phyloP scores from a whole-genome alignment of 92 coral and sea anemone species.

The Palythoa caribaeorum region DNA sequence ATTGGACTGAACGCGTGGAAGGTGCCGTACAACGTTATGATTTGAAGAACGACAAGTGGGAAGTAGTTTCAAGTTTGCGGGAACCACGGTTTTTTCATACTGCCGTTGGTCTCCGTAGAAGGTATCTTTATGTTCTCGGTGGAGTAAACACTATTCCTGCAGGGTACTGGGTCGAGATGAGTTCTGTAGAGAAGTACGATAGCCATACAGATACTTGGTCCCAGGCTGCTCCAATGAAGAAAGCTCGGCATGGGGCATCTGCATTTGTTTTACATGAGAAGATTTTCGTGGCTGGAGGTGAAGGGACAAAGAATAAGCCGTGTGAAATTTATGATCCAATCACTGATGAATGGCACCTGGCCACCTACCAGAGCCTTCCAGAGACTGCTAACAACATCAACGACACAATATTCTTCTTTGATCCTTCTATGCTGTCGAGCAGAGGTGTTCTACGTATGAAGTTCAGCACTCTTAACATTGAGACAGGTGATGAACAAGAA shows the following conservation, averaged over 20 bases:
- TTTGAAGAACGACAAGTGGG: conserved; percentile 63
- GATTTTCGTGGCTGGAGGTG: conserved; percentile 74
- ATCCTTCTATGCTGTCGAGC: conserved; percentile 41
- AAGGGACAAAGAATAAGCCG: conserved; percentile 61
- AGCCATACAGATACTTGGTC: conserved; percentile 64
- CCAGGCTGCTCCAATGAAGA: conserved; percentile 66
- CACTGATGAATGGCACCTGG: conserved; percentile 68
- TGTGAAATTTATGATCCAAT: conserved; percentile 70
- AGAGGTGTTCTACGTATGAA: conserved; percentile 45
- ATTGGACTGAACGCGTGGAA: conserved; percentile 66
- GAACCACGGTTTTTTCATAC: conserved; percentile 70
- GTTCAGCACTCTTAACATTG: conserved; percentile 42
- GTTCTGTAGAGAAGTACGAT: conserved; percentile 66
- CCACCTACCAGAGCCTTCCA: conserved; percentile 46
- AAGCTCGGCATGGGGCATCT: conserved; percentile 69
- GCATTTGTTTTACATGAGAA: conserved; percentile 70
- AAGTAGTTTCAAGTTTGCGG: conserved; percentile 59
- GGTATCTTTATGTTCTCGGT: conserved; percentile 64
- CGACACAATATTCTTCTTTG: conserved; percentile 48
- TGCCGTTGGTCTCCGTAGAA: conserved; percentile 64
- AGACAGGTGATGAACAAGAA: conserved; percentile 41
- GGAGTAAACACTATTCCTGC: conserved; percentile 62
- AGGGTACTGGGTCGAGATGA: conserved; percentile 62
- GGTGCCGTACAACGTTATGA: conserved; percentile 72
- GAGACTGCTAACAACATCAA: conserved; percentile 47